These are phyloP conservation scores for Diarsia rubi DNA, from an alignment of 2,888 invertebrate species.

Conservation along the genomic window DNA sequence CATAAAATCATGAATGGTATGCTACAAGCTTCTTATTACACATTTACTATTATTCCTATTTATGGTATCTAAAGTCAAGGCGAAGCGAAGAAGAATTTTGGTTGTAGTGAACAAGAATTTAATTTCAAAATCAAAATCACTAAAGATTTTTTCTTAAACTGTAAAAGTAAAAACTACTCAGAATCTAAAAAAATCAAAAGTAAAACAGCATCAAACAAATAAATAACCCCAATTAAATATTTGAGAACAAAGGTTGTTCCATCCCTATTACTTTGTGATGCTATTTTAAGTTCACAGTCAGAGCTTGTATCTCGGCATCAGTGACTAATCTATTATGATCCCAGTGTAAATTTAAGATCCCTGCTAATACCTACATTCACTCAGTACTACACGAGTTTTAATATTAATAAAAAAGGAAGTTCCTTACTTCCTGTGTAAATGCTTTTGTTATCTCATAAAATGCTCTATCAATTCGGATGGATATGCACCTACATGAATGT, in stretches of 20 bases:
- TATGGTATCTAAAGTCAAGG: background rate
- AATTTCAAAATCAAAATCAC: background rate
- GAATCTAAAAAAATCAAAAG: background rate
- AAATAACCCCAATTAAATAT: background rate
- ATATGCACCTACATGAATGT: background rate
- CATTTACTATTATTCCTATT: background rate
- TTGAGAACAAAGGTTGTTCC: background rate
- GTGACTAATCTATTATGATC: constrained; percentile 49
- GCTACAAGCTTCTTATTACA: background rate
- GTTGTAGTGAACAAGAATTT: background rate
- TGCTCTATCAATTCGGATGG: background rate
- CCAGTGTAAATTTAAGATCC: constrained; percentile 29
- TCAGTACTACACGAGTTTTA: background rate
- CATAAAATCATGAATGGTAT: background rate
- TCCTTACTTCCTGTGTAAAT: constrained; percentile 33
- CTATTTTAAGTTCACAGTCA: constrained; percentile 53
- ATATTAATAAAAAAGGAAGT: constrained; percentile 33
- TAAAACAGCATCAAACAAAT: background rate
- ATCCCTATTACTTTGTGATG: background rate
- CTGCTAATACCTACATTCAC: constrained; percentile 15
- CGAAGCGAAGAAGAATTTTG: background rate
- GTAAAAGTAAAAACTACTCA: background rate
- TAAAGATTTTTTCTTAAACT: background rate
- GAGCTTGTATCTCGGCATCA: constrained; percentile 25
- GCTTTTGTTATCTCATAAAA: constrained; percentile 35